Evolutionary conservation across 2,113 vertebrate genomes (phyloP).

Genomic region (Archilochus colubris): DNA sequence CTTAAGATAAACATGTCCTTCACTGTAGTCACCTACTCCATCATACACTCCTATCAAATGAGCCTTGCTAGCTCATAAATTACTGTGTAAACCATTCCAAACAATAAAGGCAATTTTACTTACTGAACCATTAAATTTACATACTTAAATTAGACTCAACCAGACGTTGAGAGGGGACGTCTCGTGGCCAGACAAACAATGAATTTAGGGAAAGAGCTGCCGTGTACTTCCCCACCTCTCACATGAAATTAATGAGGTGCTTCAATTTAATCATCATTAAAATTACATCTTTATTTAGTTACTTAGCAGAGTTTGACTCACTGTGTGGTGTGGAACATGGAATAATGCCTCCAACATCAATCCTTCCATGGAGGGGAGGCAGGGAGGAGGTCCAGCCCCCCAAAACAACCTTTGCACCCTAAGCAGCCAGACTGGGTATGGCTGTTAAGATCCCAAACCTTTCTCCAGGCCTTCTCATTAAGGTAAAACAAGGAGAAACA

Average conservation of each 20-base stretch:
- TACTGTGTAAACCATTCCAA: constrained; percentile 74
- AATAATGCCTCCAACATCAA: background rate
- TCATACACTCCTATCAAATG: constrained; percentile 59
- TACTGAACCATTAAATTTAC: constrained; percentile 81
- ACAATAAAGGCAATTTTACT: constrained; percentile 79
- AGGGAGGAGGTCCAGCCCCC: background rate
- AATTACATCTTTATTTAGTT: constrained; percentile 74
- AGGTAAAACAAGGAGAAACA: background rate
- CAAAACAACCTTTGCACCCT: background rate
- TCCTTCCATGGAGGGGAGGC: background rate
- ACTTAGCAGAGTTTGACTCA: constrained; percentile 70
- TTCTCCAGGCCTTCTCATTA: background rate
- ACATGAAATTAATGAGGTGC: constrained; percentile 79
- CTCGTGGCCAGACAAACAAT: constrained; percentile 70
- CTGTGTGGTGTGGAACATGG: background rate
- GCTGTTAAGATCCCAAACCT: background rate
- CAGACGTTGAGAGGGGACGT: constrained; percentile 61
- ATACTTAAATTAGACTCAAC: constrained; percentile 78
- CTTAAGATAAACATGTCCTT: constrained; percentile 56
- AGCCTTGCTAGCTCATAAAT: constrained; percentile 74
- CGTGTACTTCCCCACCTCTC: constrained; percentile 70
- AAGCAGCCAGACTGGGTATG: background rate
- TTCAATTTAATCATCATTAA: constrained; percentile 74
- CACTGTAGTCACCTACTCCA: constrained; percentile 53
- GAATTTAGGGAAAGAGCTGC: constrained; percentile 65